Evolutionary conservation across 2,113 vertebrate genomes (phyloP), one percentile per base, ranked within the genome.

Genomic region (Dascyllus trimaculatus): DNA sequence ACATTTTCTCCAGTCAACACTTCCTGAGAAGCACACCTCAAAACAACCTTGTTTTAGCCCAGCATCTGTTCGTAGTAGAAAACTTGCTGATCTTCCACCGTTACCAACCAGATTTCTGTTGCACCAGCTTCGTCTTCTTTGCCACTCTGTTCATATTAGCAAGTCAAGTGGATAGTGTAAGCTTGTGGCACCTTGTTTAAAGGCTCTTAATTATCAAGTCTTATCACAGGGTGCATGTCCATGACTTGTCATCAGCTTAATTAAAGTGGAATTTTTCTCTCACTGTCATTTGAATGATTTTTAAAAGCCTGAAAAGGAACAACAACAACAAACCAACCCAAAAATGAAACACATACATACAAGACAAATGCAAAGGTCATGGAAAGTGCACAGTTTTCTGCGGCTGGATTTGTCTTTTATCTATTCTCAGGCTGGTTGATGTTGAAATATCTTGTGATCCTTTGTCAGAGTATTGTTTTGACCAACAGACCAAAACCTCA

Each of bases 21-120:
- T 51, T 65, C 62, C 45, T 40, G 26, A 21, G 58, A 48, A 51
- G 60, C 71, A 56, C 6, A 26, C 52, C 40, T 71, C 21, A 46
- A 22, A 38, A 75, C 25, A 38, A n/a, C 22, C 17, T 38, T n/a
- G 1, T 59, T 75, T 35, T 51, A 51, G 17, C 26, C 17, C 11
- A 40, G 29, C 32, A 57, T 51, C 40, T 65, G 51, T 29, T 46
- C 11, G 49, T 73, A 21, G 21, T 21, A 35, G 25, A 53, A 65
- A 72, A 49, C 26, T 3, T 22, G 25, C 29, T 52, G 43, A n/a
- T 32, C 15, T 24, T 58, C 40, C 24, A 48, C 40, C 46, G 22
- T 17, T 26, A 19, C 10, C 9, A 19, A 40, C 32, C 35, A 58
- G 7, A 49, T 49, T 49, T 71, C 17, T 64, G 18, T 49, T 56